These are phyloP conservation scores for Grantiella picta DNA, from an alignment of 2,113 vertebrate species.

Conservation along the genomic window DNA sequence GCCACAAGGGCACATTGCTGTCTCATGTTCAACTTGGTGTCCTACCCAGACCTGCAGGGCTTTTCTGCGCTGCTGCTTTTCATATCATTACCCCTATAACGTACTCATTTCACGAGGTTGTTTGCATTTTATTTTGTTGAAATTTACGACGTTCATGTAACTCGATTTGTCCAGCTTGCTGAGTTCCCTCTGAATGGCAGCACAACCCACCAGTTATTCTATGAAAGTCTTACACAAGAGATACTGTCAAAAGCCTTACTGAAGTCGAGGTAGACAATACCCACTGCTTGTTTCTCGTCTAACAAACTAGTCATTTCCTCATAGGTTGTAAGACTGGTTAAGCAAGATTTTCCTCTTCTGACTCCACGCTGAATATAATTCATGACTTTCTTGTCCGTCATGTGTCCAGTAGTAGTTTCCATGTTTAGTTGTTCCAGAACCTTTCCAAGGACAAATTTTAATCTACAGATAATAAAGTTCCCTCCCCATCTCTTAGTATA, in stretches of 20 bases:
- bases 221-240: not conserved
- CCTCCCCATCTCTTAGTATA: not conserved
- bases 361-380: not conserved
- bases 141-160: not conserved
- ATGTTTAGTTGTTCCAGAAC: not conserved
- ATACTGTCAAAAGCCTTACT: not conserved
- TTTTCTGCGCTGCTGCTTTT: not conserved
- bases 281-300: not conserved
- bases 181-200: not conserved
- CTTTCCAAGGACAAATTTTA: not conserved
- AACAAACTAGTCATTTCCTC: not conserved
- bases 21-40: not conserved
- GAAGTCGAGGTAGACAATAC: not conserved
- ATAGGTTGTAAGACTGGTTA: not conserved
- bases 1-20: not conserved
- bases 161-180: not conserved
- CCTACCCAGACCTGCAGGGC: not conserved
- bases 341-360: not conserved
- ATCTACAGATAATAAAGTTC: not conserved
- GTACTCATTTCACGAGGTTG: accelerated
- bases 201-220: not conserved
- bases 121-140: not conserved
- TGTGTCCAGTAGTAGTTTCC: not conserved
- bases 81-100: not conserved
- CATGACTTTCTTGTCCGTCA: not conserved